These are phyloP conservation scores for Andricus grossulariae DNA, from an alignment of 1,140 invertebrate genomes.

Conservation along the genomic window DNA sequence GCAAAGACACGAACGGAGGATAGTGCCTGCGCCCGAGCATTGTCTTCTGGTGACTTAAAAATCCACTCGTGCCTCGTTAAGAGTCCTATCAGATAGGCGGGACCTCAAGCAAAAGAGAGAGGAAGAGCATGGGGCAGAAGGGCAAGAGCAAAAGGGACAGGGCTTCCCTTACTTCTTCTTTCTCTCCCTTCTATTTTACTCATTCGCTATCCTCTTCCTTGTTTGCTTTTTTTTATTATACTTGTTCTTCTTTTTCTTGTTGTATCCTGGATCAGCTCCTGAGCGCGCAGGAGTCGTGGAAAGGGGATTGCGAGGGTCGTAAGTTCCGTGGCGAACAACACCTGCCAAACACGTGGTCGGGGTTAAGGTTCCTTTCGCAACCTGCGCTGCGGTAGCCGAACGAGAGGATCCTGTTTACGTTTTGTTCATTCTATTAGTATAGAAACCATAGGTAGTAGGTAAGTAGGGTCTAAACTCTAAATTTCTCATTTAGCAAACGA, in stretches of 20 bases:
- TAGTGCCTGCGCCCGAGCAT: slow-evolving; percentile 56
- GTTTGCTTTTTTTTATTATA: slow-evolving; percentile 32
- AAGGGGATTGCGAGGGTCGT: slow-evolving; percentile 41
- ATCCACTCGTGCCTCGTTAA: slow-evolving; percentile 76
- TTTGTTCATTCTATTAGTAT: slow-evolving; percentile 13
- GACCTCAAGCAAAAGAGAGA: slow-evolving; percentile 42
- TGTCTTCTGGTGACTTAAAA: slow-evolving; percentile 74
- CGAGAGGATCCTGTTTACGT: slow-evolving; percentile 10
- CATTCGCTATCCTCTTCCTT: neutral
- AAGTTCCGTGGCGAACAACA: slow-evolving; percentile 55
- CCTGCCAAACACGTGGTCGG: slow-evolving; percentile 51
- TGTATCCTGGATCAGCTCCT: slow-evolving; percentile 43
- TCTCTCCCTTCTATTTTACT: slow-evolving; percentile 17
- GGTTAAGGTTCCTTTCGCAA: slow-evolving; percentile 46
- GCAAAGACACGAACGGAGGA: slow-evolving; percentile 63
- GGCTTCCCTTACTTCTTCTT: neutral
- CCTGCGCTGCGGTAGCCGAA: slow-evolving; percentile 38
- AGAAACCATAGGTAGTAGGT: too few relatives aligned
- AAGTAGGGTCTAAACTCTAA: too few relatives aligned
- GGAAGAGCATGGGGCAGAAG: slow-evolving; percentile 12
- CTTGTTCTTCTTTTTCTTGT: slow-evolving; percentile 28
- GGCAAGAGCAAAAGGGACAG: slow-evolving; percentile 30
- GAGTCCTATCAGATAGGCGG: slow-evolving; percentile 69
- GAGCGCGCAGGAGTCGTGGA: slow-evolving; percentile 16
- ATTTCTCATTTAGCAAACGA: too few relatives aligned